Evolutionary conservation across 2,888 invertebrate species (phyloP).

Genomic region (Tromatobia lineatoria): DNA sequence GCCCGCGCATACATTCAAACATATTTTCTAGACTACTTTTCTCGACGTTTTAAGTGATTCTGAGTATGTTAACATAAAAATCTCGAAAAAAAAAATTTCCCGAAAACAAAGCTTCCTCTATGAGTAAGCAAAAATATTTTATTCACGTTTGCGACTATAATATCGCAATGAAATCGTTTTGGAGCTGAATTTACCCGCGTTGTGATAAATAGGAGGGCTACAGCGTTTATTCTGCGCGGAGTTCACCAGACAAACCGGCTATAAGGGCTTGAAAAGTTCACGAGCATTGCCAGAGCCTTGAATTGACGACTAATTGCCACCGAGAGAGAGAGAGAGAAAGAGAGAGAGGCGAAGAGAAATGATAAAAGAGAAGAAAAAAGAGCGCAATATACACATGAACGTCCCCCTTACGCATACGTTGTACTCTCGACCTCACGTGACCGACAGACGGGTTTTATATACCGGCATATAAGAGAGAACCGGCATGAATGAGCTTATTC

Average conservation of each 20-base stretch:
- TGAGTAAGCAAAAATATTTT: no score
- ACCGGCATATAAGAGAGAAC: conserved; percentile 51
- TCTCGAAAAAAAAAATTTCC: no score
- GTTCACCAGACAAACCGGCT: conserved; percentile 18
- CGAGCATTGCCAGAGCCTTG: conserved; percentile 72
- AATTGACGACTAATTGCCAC: conserved; percentile 78
- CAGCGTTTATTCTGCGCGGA: background rate
- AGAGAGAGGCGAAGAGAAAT: background rate
- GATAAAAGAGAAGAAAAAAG: background rate
- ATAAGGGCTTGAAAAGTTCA: conserved; percentile 61
- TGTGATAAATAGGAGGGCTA: background rate
- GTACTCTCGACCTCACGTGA: conserved; percentile 75
- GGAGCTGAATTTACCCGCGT: no score
- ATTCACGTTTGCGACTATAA: no score
- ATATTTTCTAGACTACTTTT: no score
- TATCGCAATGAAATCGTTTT: no score
- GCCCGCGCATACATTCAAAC: no score
- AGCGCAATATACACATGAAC: conserved; percentile 71
- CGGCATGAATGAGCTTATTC: conserved; percentile 79
- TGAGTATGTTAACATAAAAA: no score
- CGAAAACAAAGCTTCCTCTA: no score
- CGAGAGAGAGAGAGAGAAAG: conserved; percentile 55
- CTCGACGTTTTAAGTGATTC: no score
- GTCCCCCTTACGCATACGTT: conserved; percentile 66
- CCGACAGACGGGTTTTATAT: conserved; percentile 72